Conservation (phyloP, 2,888 invertebrate genomes). For the Boloria selene region DNA sequence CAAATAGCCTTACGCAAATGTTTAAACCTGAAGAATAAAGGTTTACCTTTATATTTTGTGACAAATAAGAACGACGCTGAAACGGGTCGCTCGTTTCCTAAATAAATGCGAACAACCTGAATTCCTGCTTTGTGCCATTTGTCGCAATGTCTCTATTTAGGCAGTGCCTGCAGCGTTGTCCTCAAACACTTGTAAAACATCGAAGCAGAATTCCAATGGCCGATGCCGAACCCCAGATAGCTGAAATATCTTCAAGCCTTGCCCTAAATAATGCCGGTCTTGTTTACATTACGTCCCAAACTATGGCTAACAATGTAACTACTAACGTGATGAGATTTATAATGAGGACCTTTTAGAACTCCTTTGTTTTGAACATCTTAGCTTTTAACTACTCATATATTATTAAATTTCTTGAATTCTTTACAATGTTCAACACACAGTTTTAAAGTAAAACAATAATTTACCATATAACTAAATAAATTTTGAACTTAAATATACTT, state of each 20-base stretch:
- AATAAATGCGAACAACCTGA: constrained; percentile 17
- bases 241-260: constrained; percentile 56
- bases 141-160: constrained; percentile 41
- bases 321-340: constrained; percentile 48
- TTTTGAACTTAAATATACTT: too few species aligned
- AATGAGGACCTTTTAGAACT: constrained; percentile 38
- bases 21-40: neutral
- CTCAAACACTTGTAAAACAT: constrained; percentile 51
- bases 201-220: constrained; percentile 52
- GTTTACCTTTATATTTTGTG: neutral
- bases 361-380: constrained; percentile 34
- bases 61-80: neutral
- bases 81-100: constrained; percentile 14
- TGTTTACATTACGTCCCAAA: constrained; percentile 50
- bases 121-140: constrained; percentile 20
- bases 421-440: neutral
- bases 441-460: neutral
- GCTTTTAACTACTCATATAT: constrained; percentile 30
- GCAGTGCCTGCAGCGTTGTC: constrained; percentile 49
- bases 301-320: constrained; percentile 45
- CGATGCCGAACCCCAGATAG: constrained; percentile 58
- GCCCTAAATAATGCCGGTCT: constrained; percentile 44
- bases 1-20: neutral
- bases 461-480: too few species aligned
- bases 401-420: constrained; percentile 3